phyloP scores from a whole-genome alignment of 2,113 vertebrate genomes.

The Oreotragus oreotragus region DNA sequence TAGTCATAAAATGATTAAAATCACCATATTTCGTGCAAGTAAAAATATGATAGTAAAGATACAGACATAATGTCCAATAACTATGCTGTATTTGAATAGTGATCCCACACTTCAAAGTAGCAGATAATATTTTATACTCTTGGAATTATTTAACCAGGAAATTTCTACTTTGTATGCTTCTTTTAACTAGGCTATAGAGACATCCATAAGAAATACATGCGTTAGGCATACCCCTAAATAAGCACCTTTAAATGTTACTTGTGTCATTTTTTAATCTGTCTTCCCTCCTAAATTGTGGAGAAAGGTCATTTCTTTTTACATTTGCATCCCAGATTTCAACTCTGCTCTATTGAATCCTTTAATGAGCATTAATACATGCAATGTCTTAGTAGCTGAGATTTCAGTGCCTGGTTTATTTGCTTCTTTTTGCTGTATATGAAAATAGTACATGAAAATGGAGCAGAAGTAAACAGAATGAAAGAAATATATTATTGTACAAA shows the following conservation, averaged over 20 bases:
- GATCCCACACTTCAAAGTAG: neutral
- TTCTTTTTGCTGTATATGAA: neutral
- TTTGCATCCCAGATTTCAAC: neutral
- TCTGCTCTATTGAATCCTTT: neutral
- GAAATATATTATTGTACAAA: neutral
- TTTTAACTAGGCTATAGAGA: neutral
- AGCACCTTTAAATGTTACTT: neutral
- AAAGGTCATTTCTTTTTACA: neutral
- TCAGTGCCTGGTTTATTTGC: neutral
- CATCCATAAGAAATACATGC: neutral
- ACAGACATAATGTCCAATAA: neutral
- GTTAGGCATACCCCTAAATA: neutral
- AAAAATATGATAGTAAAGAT: neutral
- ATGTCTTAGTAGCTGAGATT: neutral
- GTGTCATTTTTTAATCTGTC: neutral
- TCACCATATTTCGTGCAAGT: neutral
- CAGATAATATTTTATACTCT: neutral
- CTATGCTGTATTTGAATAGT: neutral
- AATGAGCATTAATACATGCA: neutral
- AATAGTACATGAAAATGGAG: neutral
- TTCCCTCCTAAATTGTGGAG: neutral
- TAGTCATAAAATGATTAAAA: conserved; percentile 9
- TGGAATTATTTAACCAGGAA: neutral
- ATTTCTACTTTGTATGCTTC: neutral
- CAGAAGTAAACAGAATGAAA: neutral